Base-by-base conservation (phyloP, 2,797 vertebrate species). In the Xenopus petersii region DNA sequence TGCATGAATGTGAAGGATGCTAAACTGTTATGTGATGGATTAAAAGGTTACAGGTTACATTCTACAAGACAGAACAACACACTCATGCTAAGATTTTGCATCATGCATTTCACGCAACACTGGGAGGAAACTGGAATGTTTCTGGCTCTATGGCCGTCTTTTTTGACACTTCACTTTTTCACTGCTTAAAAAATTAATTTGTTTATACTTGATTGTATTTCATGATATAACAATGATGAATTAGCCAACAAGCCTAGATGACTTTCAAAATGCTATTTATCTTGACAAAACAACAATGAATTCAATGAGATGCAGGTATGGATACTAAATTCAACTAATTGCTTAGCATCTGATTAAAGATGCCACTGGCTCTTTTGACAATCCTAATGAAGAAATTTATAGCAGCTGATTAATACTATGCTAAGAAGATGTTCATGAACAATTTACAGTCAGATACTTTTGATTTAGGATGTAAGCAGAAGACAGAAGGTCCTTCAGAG, bases 221-320 rank as follows among this genome's bases (percentile, higher is more conserved):
- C 76, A 65, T 55, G 66, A 66, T 70, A 79, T 79, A 79, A 79
- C 76, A 74, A 79, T 79, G 76, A 79, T 79, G 76, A 79, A 79
- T 79, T 79, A 74, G 61, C 51, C 76, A 66, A 74, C 60, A 33
- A 61, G 63, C 30, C 51, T 70, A 79, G 71, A 79, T 74, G 76
- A 74, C 76, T 79, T 79, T 79, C 71, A 79, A 78, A 79, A 79
- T 51, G 65, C 76, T 79, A 74, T 79, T 79, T 74, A 74, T 79
- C 76, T 74, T 79, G 67, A 79, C 76, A 70, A 79, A 79, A 79
- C 73, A 79, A 79, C 76, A 79, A 79, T 79, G 70, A 70, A 79
- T 79, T 79, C 66, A 79, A 74, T 79, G 68, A 79, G 76, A 73
- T 74, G 71, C 75, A 78, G 70, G 71, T 78, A 78, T 33, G n/a